These are phyloP conservation scores for Trichosurus vulpecula DNA, from an alignment of 2,797 vertebrate genomes.

Conservation along the genomic window DNA sequence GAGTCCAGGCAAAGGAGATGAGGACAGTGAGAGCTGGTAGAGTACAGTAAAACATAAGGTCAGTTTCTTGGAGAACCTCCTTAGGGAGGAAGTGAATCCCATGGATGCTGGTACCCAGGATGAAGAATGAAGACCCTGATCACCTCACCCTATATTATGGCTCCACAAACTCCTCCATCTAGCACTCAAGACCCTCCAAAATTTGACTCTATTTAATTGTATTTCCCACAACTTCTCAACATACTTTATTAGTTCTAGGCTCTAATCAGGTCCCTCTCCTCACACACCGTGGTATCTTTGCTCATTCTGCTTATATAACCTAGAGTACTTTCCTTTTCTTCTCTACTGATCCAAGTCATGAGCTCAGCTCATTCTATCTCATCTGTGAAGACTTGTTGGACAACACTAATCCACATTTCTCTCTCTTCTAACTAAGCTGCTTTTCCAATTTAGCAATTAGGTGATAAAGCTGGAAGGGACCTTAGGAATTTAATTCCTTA, in stretches of 20 bases:
- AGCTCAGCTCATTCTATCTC: background rate
- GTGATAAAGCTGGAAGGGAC: background rate
- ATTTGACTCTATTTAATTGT: background rate
- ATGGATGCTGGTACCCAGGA: background rate
- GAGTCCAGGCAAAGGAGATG: background rate
- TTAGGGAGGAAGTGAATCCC: background rate
- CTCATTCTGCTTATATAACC: background rate
- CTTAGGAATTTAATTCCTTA: background rate
- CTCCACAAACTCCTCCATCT: background rate
- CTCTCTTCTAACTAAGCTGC: background rate
- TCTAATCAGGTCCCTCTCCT: background rate
- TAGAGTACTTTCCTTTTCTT: background rate
- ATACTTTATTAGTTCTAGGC: background rate
- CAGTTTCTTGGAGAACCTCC: background rate
- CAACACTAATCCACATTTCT: background rate
- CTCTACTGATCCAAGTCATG: background rate
- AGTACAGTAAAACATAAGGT: background rate
- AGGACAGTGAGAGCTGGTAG: background rate
- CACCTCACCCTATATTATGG: background rate
- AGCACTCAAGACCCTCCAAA: background rate
- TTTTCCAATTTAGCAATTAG: background rate
- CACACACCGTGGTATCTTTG: background rate
- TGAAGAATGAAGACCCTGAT: background rate
- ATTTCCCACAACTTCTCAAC: background rate
- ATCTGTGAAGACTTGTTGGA: background rate